Evolutionary conservation across 2,113 vertebrate genomes (phyloP), one percentile per base, ranked within the genome.

Genomic region (Eulemur rufifrons): DNA sequence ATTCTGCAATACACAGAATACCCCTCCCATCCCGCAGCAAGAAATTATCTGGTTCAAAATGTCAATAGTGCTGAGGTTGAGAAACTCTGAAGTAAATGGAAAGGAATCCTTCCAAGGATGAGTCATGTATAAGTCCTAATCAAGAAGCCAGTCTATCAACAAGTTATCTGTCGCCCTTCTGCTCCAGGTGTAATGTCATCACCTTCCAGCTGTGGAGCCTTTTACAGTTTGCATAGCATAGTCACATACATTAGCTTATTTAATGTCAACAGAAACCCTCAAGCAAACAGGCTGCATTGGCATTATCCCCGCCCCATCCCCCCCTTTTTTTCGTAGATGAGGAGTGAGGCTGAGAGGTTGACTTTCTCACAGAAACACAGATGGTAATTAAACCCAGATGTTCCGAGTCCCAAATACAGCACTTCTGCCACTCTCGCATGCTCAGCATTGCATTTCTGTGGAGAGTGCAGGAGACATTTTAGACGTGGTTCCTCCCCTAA

Each of bases 321-420:
- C 25, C n/a, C 47, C 39, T 29, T 52, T 89, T 34, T 82, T 87
- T 68, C 78, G 25, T 63, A 88, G 71, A 86, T 78, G 69, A 94
- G 66, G 87, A 90, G 68, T 90, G 84, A 87, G 91, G 90, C 76
- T n/a, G 61, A 89, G 85, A 94, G 77, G 93, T 21, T 96, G 96
- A 96, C 95, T 96, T 95, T 89, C 95, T 96, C 86, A 64, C 82
- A 86, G 78, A 84, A 96, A 91, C 89, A 96, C 54, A 96, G 95
- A 95, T 96, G 93, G 63, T 95, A 93, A 97, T 96, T 96, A 96
- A 96, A 89, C 82, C 95, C 95, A 96, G 96, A 97, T 98, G 96
- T 95, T 95, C 61, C 11, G 66, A 86, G 89, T 71, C 78, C 95
- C 96, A 82, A 91, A 82, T 54, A 69, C 93, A 86, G 91, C 23